phyloP scores from a whole-genome alignment of 2,113 vertebrate species.

The Prunella fulvescens region DNA sequence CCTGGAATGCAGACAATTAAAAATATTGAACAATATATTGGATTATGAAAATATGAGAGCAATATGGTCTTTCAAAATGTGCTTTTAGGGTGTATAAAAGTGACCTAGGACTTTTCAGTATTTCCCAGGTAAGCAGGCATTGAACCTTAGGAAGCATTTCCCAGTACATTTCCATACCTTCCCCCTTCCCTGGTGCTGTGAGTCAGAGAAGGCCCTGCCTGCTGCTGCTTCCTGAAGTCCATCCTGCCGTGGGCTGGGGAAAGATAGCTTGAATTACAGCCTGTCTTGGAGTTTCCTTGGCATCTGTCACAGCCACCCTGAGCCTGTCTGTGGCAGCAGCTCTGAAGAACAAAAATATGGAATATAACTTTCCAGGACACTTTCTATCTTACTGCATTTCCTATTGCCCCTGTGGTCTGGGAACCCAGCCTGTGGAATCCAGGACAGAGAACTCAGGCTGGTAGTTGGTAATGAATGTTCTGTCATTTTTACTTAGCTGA shows the following conservation, averaged over 20 bases:
- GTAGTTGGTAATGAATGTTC: neutral
- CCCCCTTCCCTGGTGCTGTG: neutral
- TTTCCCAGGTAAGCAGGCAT: neutral
- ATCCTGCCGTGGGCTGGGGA: neutral
- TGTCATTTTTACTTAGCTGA: neutral
- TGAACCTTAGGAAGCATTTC: neutral
- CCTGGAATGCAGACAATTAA: neutral
- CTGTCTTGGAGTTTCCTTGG: neutral
- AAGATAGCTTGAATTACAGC: neutral
- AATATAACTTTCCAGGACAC: neutral
- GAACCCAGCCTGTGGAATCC: neutral
- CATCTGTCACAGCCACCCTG: neutral
- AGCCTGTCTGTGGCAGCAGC: neutral
- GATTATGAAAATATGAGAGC: neutral
- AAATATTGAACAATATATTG: neutral
- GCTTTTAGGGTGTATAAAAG: neutral
- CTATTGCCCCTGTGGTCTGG: neutral
- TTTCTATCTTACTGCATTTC: neutral
- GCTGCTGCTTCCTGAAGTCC: neutral
- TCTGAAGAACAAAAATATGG: neutral
- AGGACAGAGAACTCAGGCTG: neutral
- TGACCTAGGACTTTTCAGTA: neutral
- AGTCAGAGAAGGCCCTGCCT: neutral
- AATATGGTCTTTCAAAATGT: neutral
- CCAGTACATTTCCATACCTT: neutral